Evolutionary conservation across 2,888 invertebrate species (phyloP).

Genomic region (Phaedon cochleariae): DNA sequence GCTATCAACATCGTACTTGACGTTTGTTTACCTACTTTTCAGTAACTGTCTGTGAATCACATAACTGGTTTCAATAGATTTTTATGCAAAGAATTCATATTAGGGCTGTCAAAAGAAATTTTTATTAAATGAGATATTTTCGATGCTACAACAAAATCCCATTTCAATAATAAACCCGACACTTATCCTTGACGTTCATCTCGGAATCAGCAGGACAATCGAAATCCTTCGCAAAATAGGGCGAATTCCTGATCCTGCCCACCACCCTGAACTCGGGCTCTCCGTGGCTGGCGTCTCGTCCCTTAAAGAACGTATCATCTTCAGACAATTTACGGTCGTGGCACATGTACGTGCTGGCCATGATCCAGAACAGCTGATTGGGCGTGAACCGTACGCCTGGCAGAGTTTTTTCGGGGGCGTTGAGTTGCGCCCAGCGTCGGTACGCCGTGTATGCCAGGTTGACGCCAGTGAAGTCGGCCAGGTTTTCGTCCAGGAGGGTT

Average conservation of each 20-base stretch:
- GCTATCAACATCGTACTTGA: too few relatives aligned
- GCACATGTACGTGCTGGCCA: constrained; percentile 48
- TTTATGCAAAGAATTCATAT: too few relatives aligned
- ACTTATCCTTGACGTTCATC: constrained; percentile 52
- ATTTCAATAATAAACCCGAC: constrained; percentile 38
- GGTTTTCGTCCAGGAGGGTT: constrained; percentile 89
- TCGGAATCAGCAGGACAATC: constrained; percentile 44
- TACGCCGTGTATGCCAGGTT: constrained; percentile 88
- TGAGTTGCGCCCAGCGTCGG: constrained; percentile 71
- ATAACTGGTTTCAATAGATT: too few relatives aligned
- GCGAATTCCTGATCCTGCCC: constrained; percentile 45
- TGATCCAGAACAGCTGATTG: constrained; percentile 65
- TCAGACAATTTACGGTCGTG: constrained; percentile 38
- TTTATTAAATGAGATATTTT: background rate
- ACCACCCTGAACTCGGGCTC: constrained; percentile 41
- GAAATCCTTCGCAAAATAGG: constrained; percentile 50
- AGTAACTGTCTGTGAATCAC: too few relatives aligned
- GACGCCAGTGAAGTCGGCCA: constrained; percentile 90
- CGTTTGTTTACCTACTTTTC: too few relatives aligned
- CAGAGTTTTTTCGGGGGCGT: constrained; percentile 71
- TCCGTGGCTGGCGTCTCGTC: constrained; percentile 36
- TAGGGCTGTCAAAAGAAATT: too few relatives aligned
- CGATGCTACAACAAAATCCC: background rate
- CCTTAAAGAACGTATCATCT: constrained; percentile 11
- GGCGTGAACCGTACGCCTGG: constrained; percentile 73